phyloP scores from a whole-genome alignment of 1,140 invertebrate genomes.

The Drosophila paulistorum region DNA sequence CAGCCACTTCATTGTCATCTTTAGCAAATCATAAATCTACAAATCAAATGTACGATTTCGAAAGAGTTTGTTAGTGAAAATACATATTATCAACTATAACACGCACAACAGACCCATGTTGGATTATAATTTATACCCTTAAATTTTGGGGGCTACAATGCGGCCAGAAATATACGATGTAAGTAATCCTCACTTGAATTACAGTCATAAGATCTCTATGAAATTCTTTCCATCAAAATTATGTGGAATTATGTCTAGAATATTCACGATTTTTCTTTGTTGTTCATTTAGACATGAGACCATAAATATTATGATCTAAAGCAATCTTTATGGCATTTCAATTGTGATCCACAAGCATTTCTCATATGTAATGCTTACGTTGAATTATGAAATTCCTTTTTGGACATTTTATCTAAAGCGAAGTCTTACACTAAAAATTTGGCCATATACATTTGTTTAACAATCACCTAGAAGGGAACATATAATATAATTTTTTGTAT shows the following conservation, averaged over 20 bases:
- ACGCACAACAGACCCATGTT: slow-evolving; percentile 75
- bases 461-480: no score
- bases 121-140: slow-evolving; percentile 82
- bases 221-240: not conserved
- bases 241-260: slow-evolving; percentile 5
- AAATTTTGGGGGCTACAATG: slow-evolving; percentile 82
- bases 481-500: no score
- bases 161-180: slow-evolving; percentile 82
- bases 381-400: not conserved
- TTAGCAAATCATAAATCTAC: not conserved
- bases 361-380: not conserved
- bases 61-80: slow-evolving; percentile 33
- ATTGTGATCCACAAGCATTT: not conserved
- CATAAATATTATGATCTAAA: not conserved
- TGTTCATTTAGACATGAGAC: not conserved
- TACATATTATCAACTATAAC: slow-evolving; percentile 9
- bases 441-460: no score
- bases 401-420: not conserved
- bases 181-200: slow-evolving; percentile 39
- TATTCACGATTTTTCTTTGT: not conserved
- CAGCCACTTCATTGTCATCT: slow-evolving; percentile 29
- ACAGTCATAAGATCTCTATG: not conserved
- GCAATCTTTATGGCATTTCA: slow-evolving; percentile 7
- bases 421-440: not conserved
- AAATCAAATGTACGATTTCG: slow-evolving; percentile 39